A percentile compares a stretch with the other conserved stretches of the same genome.
phyloP scores from a whole-genome alignment of 2,113 vertebrate genomes.

The Syngnathoides biaculeatus region DNA sequence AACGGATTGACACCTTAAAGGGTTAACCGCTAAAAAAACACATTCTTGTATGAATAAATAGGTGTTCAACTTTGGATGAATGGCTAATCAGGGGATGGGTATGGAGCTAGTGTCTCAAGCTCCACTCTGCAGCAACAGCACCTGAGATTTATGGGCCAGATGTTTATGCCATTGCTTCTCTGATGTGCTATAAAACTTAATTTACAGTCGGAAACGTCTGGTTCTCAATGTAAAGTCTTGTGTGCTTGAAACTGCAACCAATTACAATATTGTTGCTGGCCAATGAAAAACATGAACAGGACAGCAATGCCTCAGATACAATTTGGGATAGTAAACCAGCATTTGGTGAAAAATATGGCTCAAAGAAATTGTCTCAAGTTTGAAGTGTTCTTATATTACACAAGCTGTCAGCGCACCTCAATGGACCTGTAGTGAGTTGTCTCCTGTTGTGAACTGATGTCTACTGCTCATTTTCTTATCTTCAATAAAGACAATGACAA shows the following conservation, averaged over 20 bases:
- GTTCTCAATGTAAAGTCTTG: slow-evolving; percentile 23
- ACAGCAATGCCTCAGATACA: not conserved
- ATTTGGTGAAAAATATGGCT: not conserved
- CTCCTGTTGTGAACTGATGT: not conserved
- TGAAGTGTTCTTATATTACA: not conserved
- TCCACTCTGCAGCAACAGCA: slow-evolving; percentile 36
- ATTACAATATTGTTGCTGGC: slow-evolving; percentile 6
- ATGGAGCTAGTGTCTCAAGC: slow-evolving; percentile 27
- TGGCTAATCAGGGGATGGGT: slow-evolving; percentile 43
- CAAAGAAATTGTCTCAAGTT: not conserved
- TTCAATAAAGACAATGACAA: not conserved
- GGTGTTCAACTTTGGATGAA: slow-evolving; percentile 45
- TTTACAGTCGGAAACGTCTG: slow-evolving; percentile 42
- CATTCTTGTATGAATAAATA: slow-evolving; percentile 17
- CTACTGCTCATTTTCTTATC: not conserved
- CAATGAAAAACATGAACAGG: not conserved
- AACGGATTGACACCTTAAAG: slow-evolving; percentile 9
- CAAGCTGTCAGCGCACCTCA: not conserved
- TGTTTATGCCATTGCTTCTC: slow-evolving; percentile 56
- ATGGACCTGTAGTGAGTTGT: not conserved
- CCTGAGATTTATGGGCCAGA: slow-evolving; percentile 60
- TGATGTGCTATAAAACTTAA: slow-evolving; percentile 59
- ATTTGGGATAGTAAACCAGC: not conserved
- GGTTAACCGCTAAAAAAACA: slow-evolving; percentile 17
- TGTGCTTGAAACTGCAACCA: slow-evolving; percentile 1